Evolutionary conservation across 2,888 invertebrate genomes (phyloP).

Genomic region (Callimorpha dominula): DNA sequence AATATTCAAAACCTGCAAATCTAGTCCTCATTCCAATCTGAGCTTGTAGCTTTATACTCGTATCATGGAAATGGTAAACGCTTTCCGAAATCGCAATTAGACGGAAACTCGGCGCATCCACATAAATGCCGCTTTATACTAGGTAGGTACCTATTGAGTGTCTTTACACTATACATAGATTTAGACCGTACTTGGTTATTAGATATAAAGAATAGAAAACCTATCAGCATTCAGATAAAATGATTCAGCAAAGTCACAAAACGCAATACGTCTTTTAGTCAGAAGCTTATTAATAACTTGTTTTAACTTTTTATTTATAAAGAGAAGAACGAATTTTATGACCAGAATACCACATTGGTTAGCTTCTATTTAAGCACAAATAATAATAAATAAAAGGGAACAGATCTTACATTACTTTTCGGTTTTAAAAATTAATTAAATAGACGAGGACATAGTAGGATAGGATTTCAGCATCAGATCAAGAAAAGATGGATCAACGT

Average conservation of each 20-base stretch:
- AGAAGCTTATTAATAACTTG: neutral
- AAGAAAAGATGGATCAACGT: too few species aligned
- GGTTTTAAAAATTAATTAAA: too few species aligned
- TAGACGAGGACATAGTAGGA: too few species aligned
- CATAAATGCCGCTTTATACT: slow-evolving; percentile 28
- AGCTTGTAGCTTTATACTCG: neutral
- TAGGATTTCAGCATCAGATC: too few species aligned
- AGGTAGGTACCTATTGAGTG: neutral
- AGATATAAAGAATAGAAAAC: neutral
- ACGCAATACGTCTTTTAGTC: neutral
- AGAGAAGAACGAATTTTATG: too few species aligned
- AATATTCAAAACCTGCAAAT: neutral
- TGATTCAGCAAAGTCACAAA: neutral
- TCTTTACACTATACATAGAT: slow-evolving; percentile 11
- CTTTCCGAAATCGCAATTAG: slow-evolving; percentile 49
- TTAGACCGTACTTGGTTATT: neutral
- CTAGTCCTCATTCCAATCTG: neutral
- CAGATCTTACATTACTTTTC: too few species aligned
- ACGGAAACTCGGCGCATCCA: slow-evolving; percentile 39
- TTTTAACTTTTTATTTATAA: too few species aligned
- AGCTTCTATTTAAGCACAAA: too few species aligned
- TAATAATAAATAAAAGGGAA: too few species aligned
- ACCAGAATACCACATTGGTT: too few species aligned
- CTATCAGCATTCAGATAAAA: neutral
- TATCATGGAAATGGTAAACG: slow-evolving; percentile 19